A percentile compares a stretch with the other conserved stretches of the same genome.
phyloP scores from a whole-genome alignment of 2,797 vertebrate genomes.

The Myoxocephalus aenaeus region DNA sequence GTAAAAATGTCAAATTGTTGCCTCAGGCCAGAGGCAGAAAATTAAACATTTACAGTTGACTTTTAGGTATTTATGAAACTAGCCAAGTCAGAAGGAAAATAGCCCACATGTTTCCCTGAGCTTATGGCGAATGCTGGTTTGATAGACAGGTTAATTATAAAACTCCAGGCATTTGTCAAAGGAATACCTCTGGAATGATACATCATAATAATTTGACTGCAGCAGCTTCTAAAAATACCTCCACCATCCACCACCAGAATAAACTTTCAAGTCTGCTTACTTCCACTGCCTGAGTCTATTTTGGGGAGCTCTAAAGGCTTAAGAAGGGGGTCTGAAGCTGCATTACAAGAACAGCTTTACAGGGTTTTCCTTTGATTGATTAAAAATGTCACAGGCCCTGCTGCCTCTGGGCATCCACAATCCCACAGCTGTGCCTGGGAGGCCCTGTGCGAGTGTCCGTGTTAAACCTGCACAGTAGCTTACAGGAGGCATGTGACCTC shows the following conservation, averaged over 20 bases:
- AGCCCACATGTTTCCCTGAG: background rate
- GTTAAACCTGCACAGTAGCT: conserved; percentile 64
- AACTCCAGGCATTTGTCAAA: conserved; percentile 41
- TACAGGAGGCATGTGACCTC: conserved; percentile 66
- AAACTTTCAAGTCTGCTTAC: conserved; percentile 82
- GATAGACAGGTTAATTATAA: conserved; percentile 42
- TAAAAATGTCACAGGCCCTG: conserved; percentile 65
- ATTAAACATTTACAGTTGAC: background rate
- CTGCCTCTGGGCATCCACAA: conserved; percentile 68
- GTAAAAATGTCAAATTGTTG: background rate
- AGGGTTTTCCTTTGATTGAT: conserved; percentile 65
- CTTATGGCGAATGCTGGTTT: background rate
- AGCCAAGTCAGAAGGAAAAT: background rate
- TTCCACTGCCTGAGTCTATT: conserved; percentile 81
- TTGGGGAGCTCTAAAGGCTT: conserved; percentile 73
- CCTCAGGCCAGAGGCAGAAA: background rate
- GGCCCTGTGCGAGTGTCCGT: conserved; percentile 47
- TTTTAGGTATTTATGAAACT: conserved; percentile 1
- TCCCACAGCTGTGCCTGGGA: conserved; percentile 70
- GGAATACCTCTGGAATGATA: conserved; percentile 66
- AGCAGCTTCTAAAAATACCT: conserved; percentile 78
- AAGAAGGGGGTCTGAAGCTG: conserved; percentile 62
- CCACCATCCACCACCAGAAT: conserved; percentile 65
- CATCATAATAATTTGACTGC: conserved; percentile 67
- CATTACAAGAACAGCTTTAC: conserved; percentile 59